phyloP scores from a whole-genome alignment of 2,888 invertebrate species.

The Napeogenes inachia region DNA sequence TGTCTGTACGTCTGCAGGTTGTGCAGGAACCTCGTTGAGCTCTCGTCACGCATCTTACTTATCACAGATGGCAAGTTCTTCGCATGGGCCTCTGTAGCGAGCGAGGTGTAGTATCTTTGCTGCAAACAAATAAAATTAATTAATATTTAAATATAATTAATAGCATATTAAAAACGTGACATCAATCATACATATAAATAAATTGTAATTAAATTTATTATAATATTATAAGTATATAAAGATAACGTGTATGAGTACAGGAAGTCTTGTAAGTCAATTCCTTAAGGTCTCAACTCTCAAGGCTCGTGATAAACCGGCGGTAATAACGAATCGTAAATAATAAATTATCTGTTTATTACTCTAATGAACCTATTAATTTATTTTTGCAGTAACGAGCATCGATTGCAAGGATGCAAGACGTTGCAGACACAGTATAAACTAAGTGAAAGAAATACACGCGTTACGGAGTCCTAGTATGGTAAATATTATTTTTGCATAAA shows the following conservation, averaged over 20 bases:
- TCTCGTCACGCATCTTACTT: conserved; percentile 82
- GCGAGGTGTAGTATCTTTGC: conserved; percentile 83
- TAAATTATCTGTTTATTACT: conserved; percentile 7
- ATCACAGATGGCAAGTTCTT: conserved; percentile 81
- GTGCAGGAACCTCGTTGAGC: conserved; percentile 78
- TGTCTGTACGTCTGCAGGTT: conserved; percentile 81
- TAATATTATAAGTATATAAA: too few relatives aligned
- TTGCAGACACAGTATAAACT: conserved; percentile 35
- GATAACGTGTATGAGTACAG: conserved; percentile 19
- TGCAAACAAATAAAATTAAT: conserved; percentile 48
- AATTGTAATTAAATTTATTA: too few relatives aligned
- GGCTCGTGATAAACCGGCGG: conserved; percentile 14
- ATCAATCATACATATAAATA: too few relatives aligned
- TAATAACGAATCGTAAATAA: conserved; percentile 7
- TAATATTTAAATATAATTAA: too few relatives aligned
- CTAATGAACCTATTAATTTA: background rate
- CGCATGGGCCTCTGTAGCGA: conserved; percentile 80
- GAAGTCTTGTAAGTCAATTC: too few relatives aligned
- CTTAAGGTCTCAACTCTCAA: conserved; percentile 4
- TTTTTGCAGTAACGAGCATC: conserved; percentile 29
- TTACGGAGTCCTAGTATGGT: conserved; percentile 46
- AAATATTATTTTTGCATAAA: conserved; percentile 16
- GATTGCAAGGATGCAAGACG: conserved; percentile 52
- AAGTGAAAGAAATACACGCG: conserved; percentile 14
- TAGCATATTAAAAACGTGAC: too few relatives aligned